phyloP scores from a whole-genome alignment of 2,888 invertebrate genomes.

The Agrenia bidenticulata region DNA sequence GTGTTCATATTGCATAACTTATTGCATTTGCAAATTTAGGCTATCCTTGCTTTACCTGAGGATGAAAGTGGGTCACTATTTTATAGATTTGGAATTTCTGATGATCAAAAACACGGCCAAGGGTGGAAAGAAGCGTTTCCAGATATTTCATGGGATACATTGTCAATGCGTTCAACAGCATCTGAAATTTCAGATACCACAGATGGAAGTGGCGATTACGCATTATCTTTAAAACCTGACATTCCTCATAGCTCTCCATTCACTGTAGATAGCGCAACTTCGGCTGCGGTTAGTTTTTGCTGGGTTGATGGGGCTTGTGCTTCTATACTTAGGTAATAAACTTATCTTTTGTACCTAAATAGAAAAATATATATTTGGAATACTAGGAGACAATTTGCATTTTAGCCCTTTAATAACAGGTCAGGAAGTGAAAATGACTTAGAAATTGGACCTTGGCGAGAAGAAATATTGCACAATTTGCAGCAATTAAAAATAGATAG shows the following conservation, averaged over 20 bases:
- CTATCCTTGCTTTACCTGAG: slow-evolving; percentile 44
- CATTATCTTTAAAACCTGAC: slow-evolving; percentile 27
- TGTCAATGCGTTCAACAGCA: slow-evolving; percentile 29
- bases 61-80: slow-evolving; percentile 33
- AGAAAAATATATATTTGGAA: too few relatives aligned
- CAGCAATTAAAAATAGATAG: slow-evolving; percentile 38
- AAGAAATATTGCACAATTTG: slow-evolving; percentile 46
- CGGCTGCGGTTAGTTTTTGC: slow-evolving; percentile 32
- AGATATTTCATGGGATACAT: slow-evolving; percentile 39
- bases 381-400: too few relatives aligned
- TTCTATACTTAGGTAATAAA: slow-evolving; percentile 31
- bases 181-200: slow-evolving; percentile 34
- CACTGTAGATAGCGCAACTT: neutral
- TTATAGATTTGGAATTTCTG: slow-evolving; percentile 38
- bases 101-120: slow-evolving; percentile 46
- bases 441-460: slow-evolving; percentile 51
- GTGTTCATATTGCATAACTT: neutral
- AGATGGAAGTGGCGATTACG: slow-evolving; percentile 36
- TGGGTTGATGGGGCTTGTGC: slow-evolving; percentile 50
- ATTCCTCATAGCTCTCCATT: slow-evolving; percentile 30
- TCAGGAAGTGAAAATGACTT: slow-evolving; percentile 36
- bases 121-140: slow-evolving; percentile 47
- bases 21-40: too few relatives aligned
- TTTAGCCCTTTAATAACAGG: too few relatives aligned
- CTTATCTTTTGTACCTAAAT: too few relatives aligned